These are phyloP conservation scores for Buteo buteo DNA, from an alignment of 2,113 vertebrate species.

Conservation along the genomic window DNA sequence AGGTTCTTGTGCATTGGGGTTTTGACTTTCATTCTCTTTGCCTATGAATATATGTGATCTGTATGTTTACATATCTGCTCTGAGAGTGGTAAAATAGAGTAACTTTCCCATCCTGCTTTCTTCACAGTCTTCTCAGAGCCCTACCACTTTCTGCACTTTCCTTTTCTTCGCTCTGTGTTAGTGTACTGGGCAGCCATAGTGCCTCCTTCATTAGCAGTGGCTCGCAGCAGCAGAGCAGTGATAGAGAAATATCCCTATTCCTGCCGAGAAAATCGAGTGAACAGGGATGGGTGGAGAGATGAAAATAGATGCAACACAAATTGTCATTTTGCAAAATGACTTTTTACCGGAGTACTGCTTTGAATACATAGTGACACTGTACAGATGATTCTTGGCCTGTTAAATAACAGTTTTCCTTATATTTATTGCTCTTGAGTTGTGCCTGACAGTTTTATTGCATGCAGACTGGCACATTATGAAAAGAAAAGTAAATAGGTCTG, in stretches of 20 bases:
- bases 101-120: not conserved
- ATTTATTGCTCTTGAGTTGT: slow-evolving; percentile 56
- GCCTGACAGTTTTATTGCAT: slow-evolving; percentile 56
- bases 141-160: not conserved
- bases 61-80: not conserved
- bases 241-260: not conserved
- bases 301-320: not conserved
- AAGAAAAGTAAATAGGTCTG: slow-evolving; percentile 53
- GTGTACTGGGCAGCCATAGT: not conserved
- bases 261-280: not conserved
- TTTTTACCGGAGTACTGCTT: slow-evolving; percentile 11
- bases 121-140: not conserved
- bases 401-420: slow-evolving; percentile 45
- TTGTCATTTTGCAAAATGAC: slow-evolving; percentile 24
- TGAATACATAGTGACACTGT: slow-evolving; percentile 18
- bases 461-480: slow-evolving; percentile 46
- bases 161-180: not conserved
- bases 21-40: not conserved
- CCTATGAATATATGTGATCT: not conserved
- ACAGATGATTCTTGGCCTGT: slow-evolving; percentile 37
- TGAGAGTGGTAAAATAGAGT: not conserved
- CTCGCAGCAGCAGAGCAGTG: not conserved
- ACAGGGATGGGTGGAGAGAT: not conserved
- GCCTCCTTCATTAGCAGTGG: not conserved
- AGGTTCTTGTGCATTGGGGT: not conserved